Evolutionary conservation across 2,113 vertebrate genomes (phyloP), one percentile per base, ranked within the genome.

Genomic region (Galemys pyrenaicus): DNA sequence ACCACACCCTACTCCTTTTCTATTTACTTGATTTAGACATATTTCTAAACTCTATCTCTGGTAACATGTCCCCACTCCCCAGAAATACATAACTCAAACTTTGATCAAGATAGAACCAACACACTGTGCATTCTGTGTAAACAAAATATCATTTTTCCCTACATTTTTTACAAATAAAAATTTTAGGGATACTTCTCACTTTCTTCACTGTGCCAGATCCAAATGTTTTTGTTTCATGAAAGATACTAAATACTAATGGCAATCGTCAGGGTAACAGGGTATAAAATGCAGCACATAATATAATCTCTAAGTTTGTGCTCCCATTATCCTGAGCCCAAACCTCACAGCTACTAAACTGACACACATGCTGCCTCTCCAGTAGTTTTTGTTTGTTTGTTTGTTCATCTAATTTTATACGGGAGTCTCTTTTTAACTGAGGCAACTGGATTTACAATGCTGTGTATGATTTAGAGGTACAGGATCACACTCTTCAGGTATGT

Each of bases 11-110:
- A n/a, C n/a, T 51, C 41, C 10, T 6, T 75, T 2, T 37, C 4
- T 35, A 7, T 9, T 82, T 44, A 41, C 19, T 37, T 67, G 65
- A n/a, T 26, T 79, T 74, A 19, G 20, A 26, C 16, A 54, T 12
- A 30, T 9, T 71, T 71, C 51, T 67, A 87, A 67, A 41, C 7
- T 35, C 75, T 22, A 49, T 80, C 17, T 89, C 24, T 80, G 15
- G 15, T 13, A 68, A 74, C 2, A 60, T 35, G 0, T 41, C 6
- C 3, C 51, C 19, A 9, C 1, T 15, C 8, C 1, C 56, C 28
- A 80, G n/a, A 75, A 89, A 73, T 67, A 62, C 6, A 44, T 65
- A 56, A 51, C 12, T 56, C 30, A 74, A 30, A 8, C 9, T 56
- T 26, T 19, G 87, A n/a, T 49, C 91, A 81, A 30, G 0, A 89